Evolutionary conservation across 2,797 vertebrate species (phyloP).

Genomic region (Macrochelys suwanniensis): DNA sequence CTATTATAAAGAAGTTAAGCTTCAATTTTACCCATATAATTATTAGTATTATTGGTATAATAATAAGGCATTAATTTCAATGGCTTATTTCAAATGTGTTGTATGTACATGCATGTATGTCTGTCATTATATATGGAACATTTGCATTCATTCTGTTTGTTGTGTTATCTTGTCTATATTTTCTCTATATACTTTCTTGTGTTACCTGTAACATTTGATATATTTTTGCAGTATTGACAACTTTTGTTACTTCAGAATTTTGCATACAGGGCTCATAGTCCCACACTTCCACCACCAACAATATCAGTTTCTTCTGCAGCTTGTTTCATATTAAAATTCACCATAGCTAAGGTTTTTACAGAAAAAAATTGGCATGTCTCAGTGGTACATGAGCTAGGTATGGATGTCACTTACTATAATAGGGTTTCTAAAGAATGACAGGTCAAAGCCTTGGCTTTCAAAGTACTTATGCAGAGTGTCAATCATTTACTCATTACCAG

Average conservation of each 20-base stretch:
- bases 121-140: background rate
- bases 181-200: background rate
- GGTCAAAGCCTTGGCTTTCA: constrained; percentile 66
- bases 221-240: constrained; percentile 23
- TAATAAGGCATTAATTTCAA: background rate
- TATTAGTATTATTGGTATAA: background rate
- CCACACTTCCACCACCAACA: constrained; percentile 22
- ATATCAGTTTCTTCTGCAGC: constrained; percentile 1
- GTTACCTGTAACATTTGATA: constrained; percentile 26
- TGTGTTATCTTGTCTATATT: constrained; percentile 12
- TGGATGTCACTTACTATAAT: constrained; percentile 73
- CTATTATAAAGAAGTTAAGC: background rate
- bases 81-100: background rate
- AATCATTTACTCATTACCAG: constrained; percentile 63
- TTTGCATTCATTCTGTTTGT: constrained; percentile 1
- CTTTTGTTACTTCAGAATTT: constrained; percentile 31
- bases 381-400: constrained; percentile 32
- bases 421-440: constrained; percentile 76
- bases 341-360: constrained; percentile 51
- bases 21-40: background rate
- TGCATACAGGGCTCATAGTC: background rate
- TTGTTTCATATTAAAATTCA: constrained; percentile 69
- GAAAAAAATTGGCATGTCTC: constrained; percentile 54
- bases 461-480: constrained; percentile 62
- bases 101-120: background rate